Conservation (phyloP, 2,888 invertebrate species). For the Xestia sexstrigata region DNA sequence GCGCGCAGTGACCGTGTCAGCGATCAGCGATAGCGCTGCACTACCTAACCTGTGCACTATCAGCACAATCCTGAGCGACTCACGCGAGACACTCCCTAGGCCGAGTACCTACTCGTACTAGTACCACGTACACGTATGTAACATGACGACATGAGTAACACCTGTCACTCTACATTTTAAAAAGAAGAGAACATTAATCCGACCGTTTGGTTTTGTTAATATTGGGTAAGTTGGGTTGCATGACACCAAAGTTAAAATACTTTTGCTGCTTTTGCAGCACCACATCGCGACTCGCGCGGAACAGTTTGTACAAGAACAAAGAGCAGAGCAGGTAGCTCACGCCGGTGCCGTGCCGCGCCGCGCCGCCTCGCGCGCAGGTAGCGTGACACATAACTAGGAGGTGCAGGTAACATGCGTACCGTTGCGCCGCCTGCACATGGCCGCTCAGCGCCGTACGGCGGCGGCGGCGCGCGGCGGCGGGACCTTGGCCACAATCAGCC, state of each 20-base stretch:
- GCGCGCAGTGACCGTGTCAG: slow-evolving; percentile 43
- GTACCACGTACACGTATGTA: background rate
- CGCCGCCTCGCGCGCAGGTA: background rate
- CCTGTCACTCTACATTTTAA: background rate
- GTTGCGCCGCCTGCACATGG: background rate
- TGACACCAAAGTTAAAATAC: background rate
- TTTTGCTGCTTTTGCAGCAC: background rate
- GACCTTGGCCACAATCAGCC: slow-evolving; percentile 7
- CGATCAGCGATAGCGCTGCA: slow-evolving; percentile 56
- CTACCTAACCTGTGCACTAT: slow-evolving; percentile 47
- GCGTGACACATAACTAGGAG: background rate
- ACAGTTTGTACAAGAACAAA: background rate
- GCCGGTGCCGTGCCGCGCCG: too few relatives aligned
- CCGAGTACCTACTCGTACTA: background rate
- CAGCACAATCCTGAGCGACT: slow-evolving; percentile 14
- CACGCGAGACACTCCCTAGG: background rate
- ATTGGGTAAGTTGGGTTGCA: background rate
- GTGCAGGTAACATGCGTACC: background rate
- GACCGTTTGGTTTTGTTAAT: background rate
- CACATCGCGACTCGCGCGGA: background rate
- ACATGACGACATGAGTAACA: background rate
- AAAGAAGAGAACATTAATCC: background rate
- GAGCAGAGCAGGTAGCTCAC: background rate
- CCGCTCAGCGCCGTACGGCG: background rate
- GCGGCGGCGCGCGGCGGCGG: background rate